phyloP scores from a whole-genome alignment of 2,888 invertebrate species.

The Sinohyriopsis cumingii region DNA sequence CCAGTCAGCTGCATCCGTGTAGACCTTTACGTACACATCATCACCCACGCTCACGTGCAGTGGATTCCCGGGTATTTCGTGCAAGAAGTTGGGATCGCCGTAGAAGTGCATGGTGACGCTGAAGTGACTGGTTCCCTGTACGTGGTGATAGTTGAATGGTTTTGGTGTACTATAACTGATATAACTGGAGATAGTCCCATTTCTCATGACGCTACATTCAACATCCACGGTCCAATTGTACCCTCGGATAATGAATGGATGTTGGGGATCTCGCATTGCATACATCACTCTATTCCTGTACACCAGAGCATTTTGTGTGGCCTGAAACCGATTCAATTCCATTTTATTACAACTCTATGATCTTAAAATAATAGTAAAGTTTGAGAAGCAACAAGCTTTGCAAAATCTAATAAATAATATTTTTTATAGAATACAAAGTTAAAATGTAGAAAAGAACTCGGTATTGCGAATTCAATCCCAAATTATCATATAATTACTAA shows the following conservation, averaged over 20 bases:
- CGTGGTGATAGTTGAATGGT: not conserved
- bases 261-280: constrained; percentile 27
- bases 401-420: too few relatives aligned
- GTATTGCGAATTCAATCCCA: too few relatives aligned
- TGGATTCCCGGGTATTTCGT: constrained; percentile 24
- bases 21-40: constrained; percentile 30
- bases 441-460: too few relatives aligned
- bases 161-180: not conserved
- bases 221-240: constrained; percentile 31
- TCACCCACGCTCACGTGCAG: constrained; percentile 25
- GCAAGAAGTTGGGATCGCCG: constrained; percentile 24
- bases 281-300: constrained; percentile 30
- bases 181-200: constrained; percentile 12
- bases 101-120: constrained; percentile 30
- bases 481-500: too few relatives aligned
- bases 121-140: constrained; percentile 16
- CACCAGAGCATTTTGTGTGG: constrained; percentile 3
- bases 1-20: constrained; percentile 23
- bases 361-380: too few relatives aligned
- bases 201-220: constrained; percentile 24
- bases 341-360: too few relatives aligned
- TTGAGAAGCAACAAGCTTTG: too few relatives aligned
- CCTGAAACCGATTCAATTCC: too few relatives aligned
- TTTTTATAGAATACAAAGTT: too few relatives aligned
- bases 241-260: constrained; percentile 25